Evolutionary conservation across 2,797 vertebrate species (phyloP).

Genomic region (Mormyrops boulengeri): DNA sequence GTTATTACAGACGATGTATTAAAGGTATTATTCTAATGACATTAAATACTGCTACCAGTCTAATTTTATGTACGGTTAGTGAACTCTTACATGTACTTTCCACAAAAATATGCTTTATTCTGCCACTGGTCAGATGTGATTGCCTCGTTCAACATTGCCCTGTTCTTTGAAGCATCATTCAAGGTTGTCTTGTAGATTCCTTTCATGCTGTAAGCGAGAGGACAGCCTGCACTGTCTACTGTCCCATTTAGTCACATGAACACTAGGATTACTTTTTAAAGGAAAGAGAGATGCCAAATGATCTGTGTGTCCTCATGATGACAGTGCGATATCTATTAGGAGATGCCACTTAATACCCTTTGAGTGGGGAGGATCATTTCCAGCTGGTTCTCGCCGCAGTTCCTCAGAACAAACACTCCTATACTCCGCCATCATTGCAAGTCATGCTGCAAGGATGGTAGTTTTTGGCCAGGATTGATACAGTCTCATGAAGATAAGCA

Average conservation of each 20-base stretch:
- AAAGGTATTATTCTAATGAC: neutral
- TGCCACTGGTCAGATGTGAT: neutral
- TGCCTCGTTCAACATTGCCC: neutral
- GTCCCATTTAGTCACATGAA: neutral
- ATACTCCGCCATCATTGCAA: neutral
- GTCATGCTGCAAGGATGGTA: neutral
- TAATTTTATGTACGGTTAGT: neutral
- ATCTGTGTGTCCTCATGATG: neutral
- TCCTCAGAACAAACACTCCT: conserved; percentile 28
- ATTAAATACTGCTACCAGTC: neutral
- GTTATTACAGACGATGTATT: neutral
- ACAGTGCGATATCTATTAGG: neutral
- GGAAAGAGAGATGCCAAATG: neutral
- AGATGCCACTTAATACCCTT: neutral
- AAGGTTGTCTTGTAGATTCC: neutral
- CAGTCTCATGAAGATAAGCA: neutral
- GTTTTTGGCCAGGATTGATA: neutral
- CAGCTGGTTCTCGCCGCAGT: neutral
- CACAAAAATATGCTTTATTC: neutral
- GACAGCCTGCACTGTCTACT: neutral
- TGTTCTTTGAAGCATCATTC: neutral
- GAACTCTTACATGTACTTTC: neutral
- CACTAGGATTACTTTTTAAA: neutral
- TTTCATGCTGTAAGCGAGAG: neutral
- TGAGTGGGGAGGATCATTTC: neutral